Evolutionary conservation across 2,113 vertebrate genomes (phyloP).

Genomic region (Bubo blakistoni): DNA sequence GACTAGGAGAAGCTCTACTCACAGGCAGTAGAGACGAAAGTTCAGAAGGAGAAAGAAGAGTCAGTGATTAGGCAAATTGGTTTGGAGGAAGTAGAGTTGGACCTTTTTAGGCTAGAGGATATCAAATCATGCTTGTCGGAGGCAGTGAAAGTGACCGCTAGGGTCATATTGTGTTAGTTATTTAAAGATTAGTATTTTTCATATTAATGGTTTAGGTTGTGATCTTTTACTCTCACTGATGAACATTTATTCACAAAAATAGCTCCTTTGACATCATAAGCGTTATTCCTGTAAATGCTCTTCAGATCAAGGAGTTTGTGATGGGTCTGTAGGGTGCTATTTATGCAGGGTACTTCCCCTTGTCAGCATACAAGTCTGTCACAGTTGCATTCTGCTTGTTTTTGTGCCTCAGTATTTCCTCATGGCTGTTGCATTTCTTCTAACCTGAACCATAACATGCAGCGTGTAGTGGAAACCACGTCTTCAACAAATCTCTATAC

Average conservation of each 20-base stretch:
- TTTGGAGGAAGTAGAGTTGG: background rate
- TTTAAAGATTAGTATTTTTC: background rate
- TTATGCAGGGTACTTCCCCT: background rate
- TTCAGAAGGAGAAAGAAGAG: background rate
- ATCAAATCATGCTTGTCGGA: background rate
- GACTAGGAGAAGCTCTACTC: background rate
- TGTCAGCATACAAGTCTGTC: rapidly evolving
- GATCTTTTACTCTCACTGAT: background rate
- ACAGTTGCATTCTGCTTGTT: background rate
- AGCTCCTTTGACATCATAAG: background rate
- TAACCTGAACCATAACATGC: background rate
- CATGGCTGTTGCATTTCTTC: background rate
- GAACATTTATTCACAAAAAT: background rate
- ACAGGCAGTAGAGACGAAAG: background rate
- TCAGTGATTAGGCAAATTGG: background rate
- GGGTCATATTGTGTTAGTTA: background rate
- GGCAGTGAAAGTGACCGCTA: background rate
- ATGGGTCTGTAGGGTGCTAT: background rate
- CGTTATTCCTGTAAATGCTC: background rate
- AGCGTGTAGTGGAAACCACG: rapidly evolving
- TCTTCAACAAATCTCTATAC: background rate
- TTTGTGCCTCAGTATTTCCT: background rate
- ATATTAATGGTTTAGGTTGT: background rate
- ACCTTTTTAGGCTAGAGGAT: background rate
- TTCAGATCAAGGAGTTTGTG: background rate